Conservation (phyloP, 2,113 vertebrate species). For the Hippocampus zosterae region DNA sequence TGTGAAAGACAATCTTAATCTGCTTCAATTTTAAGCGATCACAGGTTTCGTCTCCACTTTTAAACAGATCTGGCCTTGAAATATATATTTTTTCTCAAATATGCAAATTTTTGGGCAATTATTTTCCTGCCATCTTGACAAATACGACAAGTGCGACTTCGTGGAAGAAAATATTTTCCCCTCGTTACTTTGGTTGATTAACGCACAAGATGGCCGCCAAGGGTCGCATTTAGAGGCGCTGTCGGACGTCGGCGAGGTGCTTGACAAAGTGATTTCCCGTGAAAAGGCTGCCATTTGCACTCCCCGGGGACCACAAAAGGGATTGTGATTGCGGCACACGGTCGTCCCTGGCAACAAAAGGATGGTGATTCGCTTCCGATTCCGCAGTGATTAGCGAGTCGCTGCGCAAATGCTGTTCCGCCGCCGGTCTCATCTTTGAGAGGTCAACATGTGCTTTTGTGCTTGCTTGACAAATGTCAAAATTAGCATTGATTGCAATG, state of each 20-base stretch:
- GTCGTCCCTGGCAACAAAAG: constrained; percentile 25
- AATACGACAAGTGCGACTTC: not conserved
- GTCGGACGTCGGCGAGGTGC: constrained; percentile 12
- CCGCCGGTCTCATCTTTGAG: not conserved
- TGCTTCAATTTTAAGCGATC: not conserved
- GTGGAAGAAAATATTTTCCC: not conserved
- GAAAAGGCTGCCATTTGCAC: constrained; percentile 44
- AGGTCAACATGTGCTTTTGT: not conserved
- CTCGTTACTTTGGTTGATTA: constrained; percentile 32
- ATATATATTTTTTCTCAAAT: not conserved
- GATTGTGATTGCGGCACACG: constrained; percentile 44
- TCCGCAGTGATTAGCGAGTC: constrained; percentile 27
- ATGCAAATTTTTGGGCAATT: not conserved
- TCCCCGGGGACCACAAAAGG: constrained; percentile 40
- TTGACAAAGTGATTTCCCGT: constrained; percentile 54
- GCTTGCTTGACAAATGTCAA: not conserved
- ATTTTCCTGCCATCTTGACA: not conserved
- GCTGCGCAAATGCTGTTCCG: not conserved
- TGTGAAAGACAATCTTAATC: not conserved
- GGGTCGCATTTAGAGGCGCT: constrained; percentile 26
- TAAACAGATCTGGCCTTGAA: not conserved
- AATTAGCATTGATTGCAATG: not conserved
- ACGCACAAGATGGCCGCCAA: constrained; percentile 15
- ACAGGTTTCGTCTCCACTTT: not conserved
- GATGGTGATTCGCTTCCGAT: constrained; percentile 33